Evolutionary conservation across 1,140 invertebrate species (phyloP).

Genomic region (Trichoplusia ni): DNA sequence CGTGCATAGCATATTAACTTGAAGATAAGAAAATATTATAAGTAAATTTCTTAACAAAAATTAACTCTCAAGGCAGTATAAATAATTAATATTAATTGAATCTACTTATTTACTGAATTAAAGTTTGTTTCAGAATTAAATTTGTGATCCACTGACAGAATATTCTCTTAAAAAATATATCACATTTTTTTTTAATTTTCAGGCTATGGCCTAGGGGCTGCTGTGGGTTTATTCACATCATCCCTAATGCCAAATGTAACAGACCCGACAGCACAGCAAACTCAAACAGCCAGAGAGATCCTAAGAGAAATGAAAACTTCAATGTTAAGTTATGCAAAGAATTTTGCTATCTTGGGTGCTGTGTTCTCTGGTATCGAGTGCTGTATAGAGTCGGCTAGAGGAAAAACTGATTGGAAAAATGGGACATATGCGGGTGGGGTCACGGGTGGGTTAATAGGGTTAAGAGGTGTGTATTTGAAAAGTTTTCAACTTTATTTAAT

Average conservation of each 20-base stretch:
- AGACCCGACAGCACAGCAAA: slow-evolving; percentile 87
- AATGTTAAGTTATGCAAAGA: slow-evolving; percentile 96
- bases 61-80: too few species aligned
- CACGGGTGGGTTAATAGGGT: slow-evolving; percentile 96
- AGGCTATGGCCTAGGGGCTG: slow-evolving; percentile 97
- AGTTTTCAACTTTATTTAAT: too few species aligned
- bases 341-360: slow-evolving; percentile 97
- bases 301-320: slow-evolving; percentile 95
- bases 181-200: slow-evolving; percentile 43
- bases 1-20: too few species aligned
- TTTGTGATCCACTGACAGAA: neutral
- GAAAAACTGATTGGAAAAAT: slow-evolving; percentile 98
- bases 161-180: neutral
- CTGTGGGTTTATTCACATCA: slow-evolving; percentile 96
- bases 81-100: too few species aligned
- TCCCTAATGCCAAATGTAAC: slow-evolving; percentile 95
- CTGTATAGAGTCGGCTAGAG: slow-evolving; percentile 94
- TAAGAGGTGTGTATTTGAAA: too few species aligned
- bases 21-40: too few species aligned
- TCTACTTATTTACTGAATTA: too few species aligned
- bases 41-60: too few species aligned
- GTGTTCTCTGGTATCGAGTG: slow-evolving; percentile 97
- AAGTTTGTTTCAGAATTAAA: too few species aligned
- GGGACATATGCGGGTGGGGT: slow-evolving; percentile 96
- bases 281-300: slow-evolving; percentile 92